Base-by-base conservation (phyloP, 2,113 vertebrate species). In the Notarius lentiginosus region DNA sequence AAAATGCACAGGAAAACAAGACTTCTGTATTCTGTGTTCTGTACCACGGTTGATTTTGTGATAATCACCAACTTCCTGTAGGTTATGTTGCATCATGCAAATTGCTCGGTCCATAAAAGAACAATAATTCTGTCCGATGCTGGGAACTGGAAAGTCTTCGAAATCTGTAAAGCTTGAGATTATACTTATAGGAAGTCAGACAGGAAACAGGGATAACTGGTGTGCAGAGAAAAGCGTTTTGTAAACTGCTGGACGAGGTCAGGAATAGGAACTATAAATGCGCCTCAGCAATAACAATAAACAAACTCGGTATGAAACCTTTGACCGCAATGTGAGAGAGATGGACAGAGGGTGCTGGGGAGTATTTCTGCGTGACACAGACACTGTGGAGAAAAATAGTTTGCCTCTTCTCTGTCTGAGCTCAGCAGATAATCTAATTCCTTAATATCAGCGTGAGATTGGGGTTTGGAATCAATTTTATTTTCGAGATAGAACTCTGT, bases 221-320 rank as follows among this genome's bases (percentile, higher is more conserved):
- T 82, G 47, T 58, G 49, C 79, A 56, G 79, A 51, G 53, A 87
- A 86, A 53, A 63, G 63, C 80, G 63, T 75, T 80, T 86, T 56
- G 22, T 75, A 84, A 70, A 88, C 61, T 72, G 75, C 72, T 53
- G 56, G 75, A 84, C 41, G 84, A 84, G 87, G 85, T 58, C 82
- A 88, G 34, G 61, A 79, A 86, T 49, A 58, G 70, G 58, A 84
- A 79, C 81, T 79, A 76, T 76, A 86, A 79, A 90, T 84, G 87
- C 24, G 18, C 84, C 34, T 77, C 82, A 88, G 70, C 60, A 83
- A 83, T 83, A 88, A 89, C 84, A 88, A 86, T 90, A 86, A 88
- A 90, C 87, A 90, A 87, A 90, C 84, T 61, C 75, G 73, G n/a
- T 11, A 6, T 82, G 72, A 88, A 81, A 84, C 87, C 87, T 90